Conservation (phyloP, 2,797 vertebrate genomes). For the Picus viridis region DNA sequence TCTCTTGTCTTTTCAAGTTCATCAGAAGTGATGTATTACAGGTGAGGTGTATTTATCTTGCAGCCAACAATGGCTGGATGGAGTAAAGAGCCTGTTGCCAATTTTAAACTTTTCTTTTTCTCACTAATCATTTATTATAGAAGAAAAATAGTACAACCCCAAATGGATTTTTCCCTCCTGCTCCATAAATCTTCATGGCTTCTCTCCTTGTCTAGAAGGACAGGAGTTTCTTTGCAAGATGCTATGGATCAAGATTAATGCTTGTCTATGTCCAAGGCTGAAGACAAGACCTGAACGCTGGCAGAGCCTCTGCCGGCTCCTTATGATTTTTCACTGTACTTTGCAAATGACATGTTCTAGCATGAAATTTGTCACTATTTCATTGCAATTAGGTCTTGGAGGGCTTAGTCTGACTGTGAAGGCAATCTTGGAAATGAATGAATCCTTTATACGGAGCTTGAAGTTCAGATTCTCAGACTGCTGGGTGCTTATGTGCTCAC, state of each 20-base stretch:
- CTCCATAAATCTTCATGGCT: conserved; percentile 34
- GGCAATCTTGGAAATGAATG: neutral
- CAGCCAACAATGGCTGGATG: neutral
- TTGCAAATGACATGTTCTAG: neutral
- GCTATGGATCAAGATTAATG: conserved; percentile 47
- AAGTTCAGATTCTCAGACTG: neutral
- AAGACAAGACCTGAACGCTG: neutral
- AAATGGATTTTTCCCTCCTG: conserved; percentile 26
- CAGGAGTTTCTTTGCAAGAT: neutral
- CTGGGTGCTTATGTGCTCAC: neutral
- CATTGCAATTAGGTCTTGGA: neutral
- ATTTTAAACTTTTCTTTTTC: conserved; percentile 44
- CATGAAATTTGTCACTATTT: neutral
- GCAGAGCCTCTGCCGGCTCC: neutral
- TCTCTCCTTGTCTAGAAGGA: neutral
- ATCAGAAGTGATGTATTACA: conserved; percentile 12
- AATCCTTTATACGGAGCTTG: neutral
- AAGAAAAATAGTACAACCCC: conserved; percentile 49
- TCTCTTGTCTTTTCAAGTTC: conserved; percentile 1
- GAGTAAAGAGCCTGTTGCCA: conserved; percentile 31
- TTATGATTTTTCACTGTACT: neutral
- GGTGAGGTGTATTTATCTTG: conserved; percentile 42
- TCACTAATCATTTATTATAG: conserved; percentile 24
- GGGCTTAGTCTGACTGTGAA: neutral
- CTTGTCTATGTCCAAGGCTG: conserved; percentile 14